A percentile compares a stretch with the other conserved stretches of the same genome.
phyloP scores from a whole-genome alignment of 2,113 vertebrate species.

The Steatornis caripensis region DNA sequence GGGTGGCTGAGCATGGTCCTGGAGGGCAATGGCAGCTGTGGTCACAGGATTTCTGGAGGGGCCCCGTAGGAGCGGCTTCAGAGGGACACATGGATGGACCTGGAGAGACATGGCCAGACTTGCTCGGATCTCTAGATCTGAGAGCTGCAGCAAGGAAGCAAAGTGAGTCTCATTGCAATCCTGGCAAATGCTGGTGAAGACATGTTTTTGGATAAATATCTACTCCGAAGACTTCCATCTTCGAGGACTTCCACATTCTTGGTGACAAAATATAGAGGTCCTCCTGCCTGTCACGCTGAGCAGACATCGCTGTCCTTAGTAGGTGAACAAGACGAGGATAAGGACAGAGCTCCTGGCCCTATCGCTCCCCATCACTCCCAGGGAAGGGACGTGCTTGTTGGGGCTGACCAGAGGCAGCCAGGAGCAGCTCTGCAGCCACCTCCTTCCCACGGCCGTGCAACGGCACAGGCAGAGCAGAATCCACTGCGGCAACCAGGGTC shows the following conservation, averaged over 20 bases:
- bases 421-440: neutral
- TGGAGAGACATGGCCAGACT: neutral
- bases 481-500: rapidly evolving
- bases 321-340: neutral
- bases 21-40: neutral
- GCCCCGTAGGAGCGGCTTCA: neutral
- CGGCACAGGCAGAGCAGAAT: neutral
- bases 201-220: neutral
- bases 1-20: neutral
- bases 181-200: neutral
- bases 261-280: neutral
- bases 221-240: neutral
- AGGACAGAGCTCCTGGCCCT: neutral
- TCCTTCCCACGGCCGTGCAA: rapidly evolving
- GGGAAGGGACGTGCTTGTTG: neutral
- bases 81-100: rapidly evolving
- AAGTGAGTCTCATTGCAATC: neutral
- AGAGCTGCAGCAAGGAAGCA: neutral
- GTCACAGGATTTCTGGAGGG: neutral
- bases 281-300: neutral
- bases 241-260: neutral
- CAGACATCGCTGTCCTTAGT: neutral
- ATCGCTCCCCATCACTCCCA: neutral
- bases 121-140: neutral
- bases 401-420: neutral